Evolutionary conservation across 1,140 invertebrate genomes (phyloP), one percentile per base, ranked within the genome.

Genomic region (Gerris buenoi): DNA sequence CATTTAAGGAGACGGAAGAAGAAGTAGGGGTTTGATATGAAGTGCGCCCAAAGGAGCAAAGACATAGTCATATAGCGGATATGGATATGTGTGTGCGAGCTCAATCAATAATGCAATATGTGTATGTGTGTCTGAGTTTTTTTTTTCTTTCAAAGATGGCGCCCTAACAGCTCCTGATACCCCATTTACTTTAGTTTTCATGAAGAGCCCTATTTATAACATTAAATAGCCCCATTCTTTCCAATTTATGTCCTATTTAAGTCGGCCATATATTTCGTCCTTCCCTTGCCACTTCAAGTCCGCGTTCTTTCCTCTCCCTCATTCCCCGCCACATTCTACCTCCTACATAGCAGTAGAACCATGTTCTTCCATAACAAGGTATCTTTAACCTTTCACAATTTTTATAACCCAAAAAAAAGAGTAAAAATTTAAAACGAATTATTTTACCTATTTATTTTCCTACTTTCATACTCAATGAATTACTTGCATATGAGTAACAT

Each of bases 221-320:
- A 61, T 66, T 61, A 66, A 66, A 66, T 66, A 33, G 46, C 65
- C 65, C 58, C 65, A 66, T 66, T 66, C 65, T 66, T 66, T 66
- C 65, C 65, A 66, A 66, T 66, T 66, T 66, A 66, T 66, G 65
- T 66, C 65, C 46, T 63, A 60, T 66, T 66, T 66, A 66, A 66
- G 57, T 25, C 65, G 0, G 22, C 57, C 25, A 1, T 66, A 66
- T 66, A 66, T 66, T 25, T 28, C 65, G 10, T 60, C 10, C 15
- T 25, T 22, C 58, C 3, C 22, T 60, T 22, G 10, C 33, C n/a
- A n/a, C n/a, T n/a, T n/a, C n/a, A n/a, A n/a, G n/a, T n/a, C n/a
- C n/a, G n/a, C 18, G 33, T 18, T 46, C 33, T 18, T 46, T 46
- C 33, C 33, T 46, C 18, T 46, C 5, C 18, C 18, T 18, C 33